These are phyloP conservation scores for Drosophila mulleri DNA, from an alignment of 2,888 invertebrate genomes.

Conservation along the genomic window DNA sequence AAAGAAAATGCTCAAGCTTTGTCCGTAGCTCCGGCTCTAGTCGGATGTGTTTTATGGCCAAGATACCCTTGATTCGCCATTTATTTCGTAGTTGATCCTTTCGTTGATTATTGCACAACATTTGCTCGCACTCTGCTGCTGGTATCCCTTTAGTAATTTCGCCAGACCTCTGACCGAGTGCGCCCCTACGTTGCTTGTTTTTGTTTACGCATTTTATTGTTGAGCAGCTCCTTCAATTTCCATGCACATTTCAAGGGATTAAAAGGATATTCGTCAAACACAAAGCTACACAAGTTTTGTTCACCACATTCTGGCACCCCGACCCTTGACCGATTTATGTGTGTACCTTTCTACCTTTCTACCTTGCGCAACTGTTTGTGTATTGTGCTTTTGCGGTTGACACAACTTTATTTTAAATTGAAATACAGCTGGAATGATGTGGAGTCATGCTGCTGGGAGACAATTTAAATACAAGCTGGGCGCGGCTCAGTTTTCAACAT, in stretches of 20 bases:
- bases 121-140: conserved; percentile 53
- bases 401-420: conserved; percentile 29
- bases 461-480: conserved; percentile 2
- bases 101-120: conserved; percentile 79
- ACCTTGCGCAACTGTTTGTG: conserved; percentile 17
- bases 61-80: conserved; percentile 78
- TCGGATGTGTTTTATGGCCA: conserved; percentile 75
- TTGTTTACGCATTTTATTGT: conserved; percentile 71
- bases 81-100: conserved; percentile 79
- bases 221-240: conserved; percentile 64
- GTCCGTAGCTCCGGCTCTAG: conserved; percentile 45
- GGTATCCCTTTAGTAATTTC: conserved; percentile 59
- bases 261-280: conserved; percentile 79
- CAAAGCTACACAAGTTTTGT: conserved; percentile 66
- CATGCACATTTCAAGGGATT: conserved; percentile 78
- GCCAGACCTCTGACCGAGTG: conserved; percentile 73
- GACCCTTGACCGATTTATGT: conserved; percentile 1
- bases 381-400: conserved; percentile 49
- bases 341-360: neutral
- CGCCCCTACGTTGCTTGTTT: conserved; percentile 51
- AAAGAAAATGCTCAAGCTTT: conserved; percentile 45
- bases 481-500: conserved; percentile 73
- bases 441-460: neutral
- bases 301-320: conserved; percentile 44
- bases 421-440: too few species aligned